Percentiles rank a stretch among this genome's conserved stretches.
phyloP scores from a whole-genome alignment of 1,140 invertebrate species.

The Zophobas morio region DNA sequence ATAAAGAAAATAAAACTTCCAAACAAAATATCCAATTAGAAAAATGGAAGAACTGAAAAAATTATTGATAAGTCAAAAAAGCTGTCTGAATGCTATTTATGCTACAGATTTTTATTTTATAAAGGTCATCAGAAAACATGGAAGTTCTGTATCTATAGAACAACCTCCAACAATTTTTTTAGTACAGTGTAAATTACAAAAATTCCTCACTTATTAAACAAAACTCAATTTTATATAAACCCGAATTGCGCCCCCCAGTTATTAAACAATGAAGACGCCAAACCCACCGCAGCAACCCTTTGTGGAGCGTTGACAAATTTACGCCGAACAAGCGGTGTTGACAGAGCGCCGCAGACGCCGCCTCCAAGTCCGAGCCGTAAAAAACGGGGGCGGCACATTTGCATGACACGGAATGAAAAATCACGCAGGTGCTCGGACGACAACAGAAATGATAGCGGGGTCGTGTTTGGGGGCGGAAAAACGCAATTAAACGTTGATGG shows the following conservation, averaged over 20 bases:
- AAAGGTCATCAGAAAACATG: too few relatives aligned
- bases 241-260: not conserved
- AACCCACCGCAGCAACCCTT: constrained; percentile 15
- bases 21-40: too few relatives aligned
- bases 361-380: constrained; percentile 1
- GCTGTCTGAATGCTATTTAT: too few relatives aligned
- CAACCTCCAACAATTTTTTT: too few relatives aligned
- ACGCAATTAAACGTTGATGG: constrained; percentile 6
- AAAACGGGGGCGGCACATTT: constrained; percentile 14
- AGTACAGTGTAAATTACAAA: too few relatives aligned
- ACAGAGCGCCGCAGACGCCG: constrained; percentile 7
- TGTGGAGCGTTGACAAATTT: constrained; percentile 43
- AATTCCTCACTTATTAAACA: too few relatives aligned
- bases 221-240: too few relatives aligned
- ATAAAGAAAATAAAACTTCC: too few relatives aligned
- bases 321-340: constrained; percentile 35
- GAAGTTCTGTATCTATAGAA: too few relatives aligned
- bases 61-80: too few relatives aligned
- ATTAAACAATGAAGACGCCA: constrained; percentile 26
- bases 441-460: not conserved
- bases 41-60: too few relatives aligned
- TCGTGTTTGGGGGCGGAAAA: not conserved
- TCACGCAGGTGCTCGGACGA: not conserved
- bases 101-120: too few relatives aligned
- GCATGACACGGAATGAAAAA: not conserved